Evolutionary conservation across 2,113 vertebrate species (phyloP).

Genomic region (Oriolus oriolus): DNA sequence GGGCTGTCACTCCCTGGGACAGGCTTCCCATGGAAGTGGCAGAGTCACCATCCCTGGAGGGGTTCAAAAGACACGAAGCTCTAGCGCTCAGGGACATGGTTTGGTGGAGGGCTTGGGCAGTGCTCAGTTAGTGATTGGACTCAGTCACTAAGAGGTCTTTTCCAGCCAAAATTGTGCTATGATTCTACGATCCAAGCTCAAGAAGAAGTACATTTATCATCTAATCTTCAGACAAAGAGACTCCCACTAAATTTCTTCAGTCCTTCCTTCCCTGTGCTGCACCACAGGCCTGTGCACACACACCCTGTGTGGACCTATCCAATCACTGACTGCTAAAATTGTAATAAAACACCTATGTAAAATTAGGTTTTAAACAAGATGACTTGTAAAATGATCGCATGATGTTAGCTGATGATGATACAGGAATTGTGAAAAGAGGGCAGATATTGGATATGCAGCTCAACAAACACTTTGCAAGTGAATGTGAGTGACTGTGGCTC

Average conservation of each 20-base stretch:
- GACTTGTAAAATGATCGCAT: background rate
- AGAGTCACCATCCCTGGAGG: no score
- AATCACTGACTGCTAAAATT: background rate
- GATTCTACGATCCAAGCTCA: background rate
- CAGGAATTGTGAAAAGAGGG: background rate
- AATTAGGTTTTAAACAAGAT: background rate
- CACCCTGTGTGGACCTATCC: fast-evolving
- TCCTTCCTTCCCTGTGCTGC: background rate
- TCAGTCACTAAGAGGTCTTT: background rate
- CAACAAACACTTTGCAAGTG: background rate
- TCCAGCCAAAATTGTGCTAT: background rate
- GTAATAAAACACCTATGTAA: background rate
- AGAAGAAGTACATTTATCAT: background rate
- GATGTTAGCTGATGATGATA: background rate
- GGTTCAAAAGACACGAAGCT: background rate
- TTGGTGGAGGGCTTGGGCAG: background rate
- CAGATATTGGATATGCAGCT: background rate
- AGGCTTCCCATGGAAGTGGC: background rate
- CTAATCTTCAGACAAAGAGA: background rate
- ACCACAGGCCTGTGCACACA: no score
- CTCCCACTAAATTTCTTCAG: background rate
- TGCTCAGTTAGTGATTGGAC: background rate
- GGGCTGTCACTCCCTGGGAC: background rate
- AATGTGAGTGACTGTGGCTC: fast-evolving
- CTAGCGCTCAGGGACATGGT: no score